Base-by-base conservation (phyloP, 2,888 invertebrate genomes). In the Sinelater perroti region DNA sequence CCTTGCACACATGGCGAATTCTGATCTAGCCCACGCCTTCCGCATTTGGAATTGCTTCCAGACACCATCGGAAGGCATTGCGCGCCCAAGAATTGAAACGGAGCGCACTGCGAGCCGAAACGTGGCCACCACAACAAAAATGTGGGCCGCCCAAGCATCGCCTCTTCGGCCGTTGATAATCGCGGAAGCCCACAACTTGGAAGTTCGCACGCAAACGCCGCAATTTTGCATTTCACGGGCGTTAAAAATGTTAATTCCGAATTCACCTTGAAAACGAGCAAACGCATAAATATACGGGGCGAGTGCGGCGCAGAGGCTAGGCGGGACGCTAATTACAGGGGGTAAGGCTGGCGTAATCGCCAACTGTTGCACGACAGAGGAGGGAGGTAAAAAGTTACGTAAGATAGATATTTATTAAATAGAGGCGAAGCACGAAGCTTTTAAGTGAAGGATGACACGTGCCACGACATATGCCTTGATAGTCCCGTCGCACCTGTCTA, bases 381-480 rank as follows among this genome's bases (percentile, higher is more conserved):
- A 47, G 11, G 17, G 26, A 46, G 40, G 24, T 40, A 54, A 46
- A 30, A 52, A 52, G 35, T 52, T 16, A 35, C 24, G n/a, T 10
- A 30, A 40, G 31, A 31, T 40, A 44, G 42, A 38, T 40, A 50
- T 50, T 50, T 44, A 52, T 42, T 42, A 42, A 42, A 42, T 33
- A 44, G 18, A 50, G 20, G 3, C 14, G 49, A 50, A 56, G 33
- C 49, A 56, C 42, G 50, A 46, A 57, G 36, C 44, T 40, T 54
- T 50, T 36, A 56, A 45, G 44, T 52, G 58, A 47, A 53, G 33
- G 21, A 20, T 47, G 35, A 53, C 58, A 53, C 58, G 58, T 58
- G 58, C 31, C 36, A 40, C 52, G 31, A 47, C 58, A 58, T 52
- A 58, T 58, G 58, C 58, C 36, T 40, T 44, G 56, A 51, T 56